These are phyloP conservation scores for Olivierus martensii DNA, from an alignment of 1,140 invertebrate genomes.

Conservation along the genomic window DNA sequence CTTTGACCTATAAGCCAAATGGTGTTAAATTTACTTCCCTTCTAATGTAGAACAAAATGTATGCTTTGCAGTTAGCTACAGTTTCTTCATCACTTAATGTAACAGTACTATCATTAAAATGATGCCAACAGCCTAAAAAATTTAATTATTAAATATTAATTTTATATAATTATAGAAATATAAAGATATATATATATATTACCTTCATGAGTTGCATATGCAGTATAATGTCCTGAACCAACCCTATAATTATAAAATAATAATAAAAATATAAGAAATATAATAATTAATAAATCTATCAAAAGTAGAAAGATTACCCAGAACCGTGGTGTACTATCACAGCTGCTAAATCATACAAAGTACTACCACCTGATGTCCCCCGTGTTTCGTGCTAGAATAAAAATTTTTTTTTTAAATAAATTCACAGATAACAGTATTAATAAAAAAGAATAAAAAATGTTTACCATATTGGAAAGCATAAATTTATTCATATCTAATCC, in stretches of 20 bases:
- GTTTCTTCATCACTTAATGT: conserved; percentile 48
- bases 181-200: too few relatives aligned
- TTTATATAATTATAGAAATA: too few relatives aligned
- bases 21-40: conserved; percentile 37
- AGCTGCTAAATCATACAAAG: conserved; percentile 64
- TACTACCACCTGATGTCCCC: conserved; percentile 39
- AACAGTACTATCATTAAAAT: conserved; percentile 82
- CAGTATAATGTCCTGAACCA: conserved; percentile 71
- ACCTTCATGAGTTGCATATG: conserved; percentile 64
- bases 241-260: conserved; percentile 42
- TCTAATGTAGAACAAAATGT: conserved; percentile 72
- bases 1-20: conserved; percentile 2
- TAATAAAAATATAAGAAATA: conserved; percentile 15
- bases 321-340: conserved; percentile 75
- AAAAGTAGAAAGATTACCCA: conserved; percentile 42
- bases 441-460: conserved; percentile 11
- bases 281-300: too few relatives aligned
- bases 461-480: conserved; percentile 47
- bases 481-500: conserved; percentile 66
- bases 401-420: too few relatives aligned
- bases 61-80: conserved; percentile 65
- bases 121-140: conserved; percentile 53
- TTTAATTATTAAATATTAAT: too few relatives aligned
- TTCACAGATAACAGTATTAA: too few relatives aligned
- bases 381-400: conserved; percentile 43